Evolutionary conservation across 2,797 vertebrate genomes (phyloP).

Genomic region (Potorous gilbertii): DNA sequence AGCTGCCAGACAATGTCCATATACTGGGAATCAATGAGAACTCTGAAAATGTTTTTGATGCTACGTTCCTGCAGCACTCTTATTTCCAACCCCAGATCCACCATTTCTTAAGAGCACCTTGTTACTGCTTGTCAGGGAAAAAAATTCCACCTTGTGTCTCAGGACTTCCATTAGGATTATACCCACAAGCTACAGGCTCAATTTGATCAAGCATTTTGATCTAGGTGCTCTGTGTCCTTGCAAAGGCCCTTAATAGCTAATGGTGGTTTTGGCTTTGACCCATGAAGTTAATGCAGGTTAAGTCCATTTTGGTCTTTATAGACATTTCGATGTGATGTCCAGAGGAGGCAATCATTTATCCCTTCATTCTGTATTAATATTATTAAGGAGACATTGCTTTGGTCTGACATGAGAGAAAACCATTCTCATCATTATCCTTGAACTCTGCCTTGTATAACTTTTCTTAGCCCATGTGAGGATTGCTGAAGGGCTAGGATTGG

Average conservation of each 20-base stretch:
- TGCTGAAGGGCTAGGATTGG: background rate
- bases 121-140: background rate
- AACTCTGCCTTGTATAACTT: conserved; percentile 11
- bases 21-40: background rate
- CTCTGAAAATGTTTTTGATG: background rate
- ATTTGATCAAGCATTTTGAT: background rate
- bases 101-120: background rate
- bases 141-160: background rate
- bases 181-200: fast-evolving
- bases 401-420: conserved; percentile 24
- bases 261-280: conserved; percentile 40
- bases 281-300: conserved; percentile 1
- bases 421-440: conserved; percentile 47
- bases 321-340: background rate
- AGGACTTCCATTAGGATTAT: background rate
- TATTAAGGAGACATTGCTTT: conserved; percentile 59
- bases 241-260: background rate
- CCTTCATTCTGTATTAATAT: conserved; percentile 61
- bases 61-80: background rate
- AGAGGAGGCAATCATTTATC: conserved; percentile 56
- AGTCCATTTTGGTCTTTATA: conserved; percentile 40
- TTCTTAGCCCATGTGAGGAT: background rate
- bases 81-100: background rate
- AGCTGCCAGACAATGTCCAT: background rate
- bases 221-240: background rate